Evolutionary conservation across 1,140 invertebrate genomes (phyloP).

Genomic region (Pseudomyrmex gracilis): DNA sequence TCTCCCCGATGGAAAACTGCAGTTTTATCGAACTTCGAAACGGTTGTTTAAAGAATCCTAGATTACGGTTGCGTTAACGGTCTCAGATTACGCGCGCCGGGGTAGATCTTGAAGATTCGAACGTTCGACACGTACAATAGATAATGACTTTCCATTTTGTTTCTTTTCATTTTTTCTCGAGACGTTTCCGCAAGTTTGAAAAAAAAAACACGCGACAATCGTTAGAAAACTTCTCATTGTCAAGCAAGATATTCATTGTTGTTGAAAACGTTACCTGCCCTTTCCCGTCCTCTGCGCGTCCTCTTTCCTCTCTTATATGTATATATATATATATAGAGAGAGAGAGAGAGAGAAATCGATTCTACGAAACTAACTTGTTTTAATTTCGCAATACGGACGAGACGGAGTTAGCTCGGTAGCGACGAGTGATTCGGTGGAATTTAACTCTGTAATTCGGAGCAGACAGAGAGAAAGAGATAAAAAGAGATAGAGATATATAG

Average conservation of each 20-base stretch:
- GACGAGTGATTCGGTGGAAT: slow-evolving; percentile 46
- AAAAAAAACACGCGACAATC: neutral
- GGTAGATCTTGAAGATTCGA: neutral
- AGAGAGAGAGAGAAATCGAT: slow-evolving; percentile 40
- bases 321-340: too few relatives aligned
- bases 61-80: neutral
- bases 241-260: neutral
- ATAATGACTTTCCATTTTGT: neutral
- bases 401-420: slow-evolving; percentile 13
- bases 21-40: neutral
- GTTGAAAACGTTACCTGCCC: slow-evolving; percentile 19
- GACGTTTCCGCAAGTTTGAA: neutral
- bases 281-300: neutral
- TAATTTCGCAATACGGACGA: slow-evolving; percentile 36
- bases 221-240: slow-evolving; percentile 2
- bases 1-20: neutral
- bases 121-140: neutral
- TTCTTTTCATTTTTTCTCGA: neutral
- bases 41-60: neutral
- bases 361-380: slow-evolving; percentile 45
- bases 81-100: too few relatives aligned
- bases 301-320: neutral
- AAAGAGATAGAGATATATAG: neutral
- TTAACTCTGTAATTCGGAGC: slow-evolving; percentile 29
- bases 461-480: neutral